These are phyloP conservation scores for Pionites leucogaster DNA, from an alignment of 2,113 vertebrate genomes.

Conservation along the genomic window DNA sequence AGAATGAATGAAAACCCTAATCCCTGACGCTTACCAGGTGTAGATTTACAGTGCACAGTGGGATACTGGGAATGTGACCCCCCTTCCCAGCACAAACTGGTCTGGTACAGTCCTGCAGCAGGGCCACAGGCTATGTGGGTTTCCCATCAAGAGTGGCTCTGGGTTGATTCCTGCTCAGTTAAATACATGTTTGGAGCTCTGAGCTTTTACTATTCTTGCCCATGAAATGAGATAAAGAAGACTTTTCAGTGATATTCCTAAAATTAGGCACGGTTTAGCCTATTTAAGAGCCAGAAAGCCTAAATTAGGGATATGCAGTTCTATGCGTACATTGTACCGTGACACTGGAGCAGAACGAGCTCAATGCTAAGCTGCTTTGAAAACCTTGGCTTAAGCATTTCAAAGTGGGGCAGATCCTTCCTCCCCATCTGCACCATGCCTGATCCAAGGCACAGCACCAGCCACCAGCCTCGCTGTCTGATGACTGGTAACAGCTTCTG, in stretches of 20 bases:
- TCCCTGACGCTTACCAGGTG: neutral
- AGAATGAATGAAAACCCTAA: neutral
- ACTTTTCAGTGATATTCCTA: conserved; percentile 14
- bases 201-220: neutral
- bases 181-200: neutral
- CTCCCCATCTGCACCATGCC: neutral
- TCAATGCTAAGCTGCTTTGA: neutral
- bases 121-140: neutral
- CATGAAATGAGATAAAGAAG: neutral
- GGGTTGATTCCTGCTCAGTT: neutral
- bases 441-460: neutral
- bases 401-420: neutral
- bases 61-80: neutral
- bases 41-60: rapidly evolving
- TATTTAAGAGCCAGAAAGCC: conserved; percentile 11
- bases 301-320: neutral
- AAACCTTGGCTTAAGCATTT: neutral
- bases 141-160: neutral
- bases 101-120: neutral
- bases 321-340: neutral
- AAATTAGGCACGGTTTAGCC: neutral
- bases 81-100: neutral
- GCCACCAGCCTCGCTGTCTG: neutral
- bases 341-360: neutral
- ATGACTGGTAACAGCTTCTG: neutral